These are phyloP conservation scores for Patella ulyssiponensis DNA, from an alignment of 2,888 invertebrate species.

Conservation along the genomic window DNA sequence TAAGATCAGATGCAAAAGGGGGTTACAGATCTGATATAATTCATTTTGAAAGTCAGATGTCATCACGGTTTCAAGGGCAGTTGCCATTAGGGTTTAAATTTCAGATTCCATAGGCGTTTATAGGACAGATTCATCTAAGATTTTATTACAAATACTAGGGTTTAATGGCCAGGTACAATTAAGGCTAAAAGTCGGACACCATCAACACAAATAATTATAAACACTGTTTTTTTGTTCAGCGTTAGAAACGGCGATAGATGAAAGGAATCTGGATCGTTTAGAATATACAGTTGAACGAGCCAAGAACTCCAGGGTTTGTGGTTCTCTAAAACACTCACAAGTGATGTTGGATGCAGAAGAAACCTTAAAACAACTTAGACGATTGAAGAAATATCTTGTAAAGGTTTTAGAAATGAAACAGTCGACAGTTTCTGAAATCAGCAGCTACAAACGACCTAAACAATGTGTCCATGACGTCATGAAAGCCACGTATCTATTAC, in stretches of 20 bases:
- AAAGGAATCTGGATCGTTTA: constrained; percentile 42
- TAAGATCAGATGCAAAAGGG: too few species aligned
- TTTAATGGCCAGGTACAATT: too few species aligned
- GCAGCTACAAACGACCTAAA: constrained; percentile 51
- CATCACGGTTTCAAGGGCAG: too few species aligned
- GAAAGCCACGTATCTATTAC: constrained; percentile 50
- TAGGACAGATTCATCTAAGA: too few species aligned
- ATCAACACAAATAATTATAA: too few species aligned
- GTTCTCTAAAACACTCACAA: constrained; percentile 40
- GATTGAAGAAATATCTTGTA: constrained; percentile 39
- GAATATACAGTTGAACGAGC: constrained; percentile 45
- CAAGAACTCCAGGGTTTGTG: constrained; percentile 36
- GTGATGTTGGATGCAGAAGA: constrained; percentile 35
- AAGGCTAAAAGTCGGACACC: too few species aligned
- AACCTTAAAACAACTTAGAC: constrained; percentile 26
- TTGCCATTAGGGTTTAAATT: too few species aligned
- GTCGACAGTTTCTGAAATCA: constrained; percentile 54
- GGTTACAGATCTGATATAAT: too few species aligned
- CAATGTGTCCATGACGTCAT: constrained; percentile 49
- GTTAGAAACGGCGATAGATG: constrained; percentile 42
- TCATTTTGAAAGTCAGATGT: too few species aligned
- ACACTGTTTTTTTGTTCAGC: constrained; percentile 8
- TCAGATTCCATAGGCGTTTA: too few species aligned
- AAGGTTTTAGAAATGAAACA: constrained; percentile 49
- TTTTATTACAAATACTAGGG: too few species aligned